Percentiles rank a stretch among this genome's conserved stretches.
phyloP scores from a whole-genome alignment of 2,113 vertebrate genomes.

The Etia nguti region DNA sequence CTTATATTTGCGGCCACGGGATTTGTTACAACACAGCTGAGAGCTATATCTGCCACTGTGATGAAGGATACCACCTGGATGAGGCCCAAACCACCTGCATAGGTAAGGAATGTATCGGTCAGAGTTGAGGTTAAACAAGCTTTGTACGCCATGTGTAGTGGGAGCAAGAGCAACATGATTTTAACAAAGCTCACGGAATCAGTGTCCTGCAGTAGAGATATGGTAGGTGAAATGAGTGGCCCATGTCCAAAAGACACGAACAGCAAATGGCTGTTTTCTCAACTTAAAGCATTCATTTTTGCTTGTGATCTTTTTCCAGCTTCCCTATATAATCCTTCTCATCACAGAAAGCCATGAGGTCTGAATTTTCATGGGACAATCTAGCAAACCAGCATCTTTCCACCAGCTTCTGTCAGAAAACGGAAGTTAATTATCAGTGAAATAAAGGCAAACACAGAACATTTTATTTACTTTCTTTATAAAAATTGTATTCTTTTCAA shows the following conservation, averaged over 20 bases:
- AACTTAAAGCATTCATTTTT: background rate
- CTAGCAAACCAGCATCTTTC: background rate
- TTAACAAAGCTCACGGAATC: background rate
- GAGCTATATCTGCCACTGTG: conserved; percentile 89
- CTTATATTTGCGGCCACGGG: conserved; percentile 88
- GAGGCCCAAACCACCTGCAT: conserved; percentile 79
- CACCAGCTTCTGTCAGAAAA: background rate
- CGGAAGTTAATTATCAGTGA: background rate
- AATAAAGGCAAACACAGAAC: background rate
- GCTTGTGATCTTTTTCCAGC: background rate
- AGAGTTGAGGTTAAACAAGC: background rate
- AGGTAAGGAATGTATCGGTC: conserved; percentile 73
- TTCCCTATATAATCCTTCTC: background rate
- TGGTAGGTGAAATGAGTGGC: background rate
- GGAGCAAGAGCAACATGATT: background rate
- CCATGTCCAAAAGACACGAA: background rate
- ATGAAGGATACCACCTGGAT: conserved; percentile 79
- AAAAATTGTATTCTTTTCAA: background rate
- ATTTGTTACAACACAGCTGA: conserved; percentile 87
- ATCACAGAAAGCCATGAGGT: background rate
- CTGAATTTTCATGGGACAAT: background rate
- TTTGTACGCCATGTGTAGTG: background rate
- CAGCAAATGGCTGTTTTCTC: background rate
- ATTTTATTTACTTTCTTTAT: background rate
- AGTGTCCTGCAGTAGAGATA: background rate